Base-by-base conservation (phyloP, 1,140 invertebrate species). In the Nephila pilipes region DNA sequence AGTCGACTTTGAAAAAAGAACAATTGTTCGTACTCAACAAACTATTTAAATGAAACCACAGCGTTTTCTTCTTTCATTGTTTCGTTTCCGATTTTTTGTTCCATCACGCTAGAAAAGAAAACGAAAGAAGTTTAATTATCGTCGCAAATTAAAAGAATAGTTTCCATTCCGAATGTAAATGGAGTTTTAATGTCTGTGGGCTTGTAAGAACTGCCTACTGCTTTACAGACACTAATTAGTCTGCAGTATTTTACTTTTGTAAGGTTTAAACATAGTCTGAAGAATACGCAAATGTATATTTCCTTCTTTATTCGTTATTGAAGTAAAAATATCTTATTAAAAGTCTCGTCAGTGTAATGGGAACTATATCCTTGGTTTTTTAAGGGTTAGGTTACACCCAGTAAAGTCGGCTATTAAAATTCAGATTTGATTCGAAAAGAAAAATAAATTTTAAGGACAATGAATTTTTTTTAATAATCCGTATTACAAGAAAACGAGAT, bases 141-240 rank as follows among this genome's bases (percentile, higher is more conserved):
- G 18, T 29, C 29, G 29, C 69, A 75, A 75, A 75, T 75, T 75
- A 75, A 75, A 75, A 75, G 69, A 75, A 32, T 29, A 75, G 69
- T 75, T 75, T 65, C 36, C 69, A 32, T 75, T 75, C 69, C 16
- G 18, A 75, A 75, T 75, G 69, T 75, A 75, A 75, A 75, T 75
- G 69, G 69, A 75, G 32, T 29, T 75, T 75, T 75, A 75, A 75
- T 75, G 69, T 75, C 69, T 75, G 32, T 32, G 32, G 69, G 29
- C 32, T 32, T 75, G 69, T 75, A 32, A 75, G 69, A 75, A 75
- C 32, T 75, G 16, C 69, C 5, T 75, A 14, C 8, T 32, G 6
- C 18, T 75, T 46, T 46, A 46, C 69, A 8, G 29, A 16, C 18
- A 16, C 65, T 75, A 75, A 75, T 75, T 75, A 75, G 69, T 75